phyloP scores from a whole-genome alignment of 2,797 vertebrate genomes.

The Sus cebifrons region DNA sequence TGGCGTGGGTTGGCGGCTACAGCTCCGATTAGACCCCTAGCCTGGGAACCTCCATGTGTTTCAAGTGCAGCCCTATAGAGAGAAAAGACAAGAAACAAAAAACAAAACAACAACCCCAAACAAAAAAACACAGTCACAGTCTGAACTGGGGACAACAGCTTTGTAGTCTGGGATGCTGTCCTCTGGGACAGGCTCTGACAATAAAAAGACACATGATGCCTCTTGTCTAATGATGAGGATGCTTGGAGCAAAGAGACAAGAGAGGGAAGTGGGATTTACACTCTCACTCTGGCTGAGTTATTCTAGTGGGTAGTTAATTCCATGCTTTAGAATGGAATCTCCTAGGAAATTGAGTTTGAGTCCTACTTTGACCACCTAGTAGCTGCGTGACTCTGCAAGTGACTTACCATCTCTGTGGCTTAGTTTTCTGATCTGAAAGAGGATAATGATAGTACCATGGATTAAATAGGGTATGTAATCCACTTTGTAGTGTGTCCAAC shows the following conservation, averaged over 20 bases:
- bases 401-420: neutral
- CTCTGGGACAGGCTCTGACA: neutral
- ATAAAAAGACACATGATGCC: neutral
- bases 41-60: no score
- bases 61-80: no score
- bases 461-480: neutral
- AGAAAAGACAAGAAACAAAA: no score
- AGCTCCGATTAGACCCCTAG: no score
- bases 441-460: neutral
- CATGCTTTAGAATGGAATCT: neutral
- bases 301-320: neutral
- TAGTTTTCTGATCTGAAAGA: neutral
- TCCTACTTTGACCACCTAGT: neutral
- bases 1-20: no score
- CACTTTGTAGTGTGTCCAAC: neutral
- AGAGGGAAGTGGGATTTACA: no score
- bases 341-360: neutral
- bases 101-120: no score
- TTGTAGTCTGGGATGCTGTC: neutral
- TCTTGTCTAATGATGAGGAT: neutral
- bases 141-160: neutral
- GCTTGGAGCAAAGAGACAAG: neutral
- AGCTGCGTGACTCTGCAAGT: neutral
- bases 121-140: neutral
- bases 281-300: neutral